Evolutionary conservation across 2,113 vertebrate genomes (phyloP).

Genomic region (Gadus chalcogrammus): DNA sequence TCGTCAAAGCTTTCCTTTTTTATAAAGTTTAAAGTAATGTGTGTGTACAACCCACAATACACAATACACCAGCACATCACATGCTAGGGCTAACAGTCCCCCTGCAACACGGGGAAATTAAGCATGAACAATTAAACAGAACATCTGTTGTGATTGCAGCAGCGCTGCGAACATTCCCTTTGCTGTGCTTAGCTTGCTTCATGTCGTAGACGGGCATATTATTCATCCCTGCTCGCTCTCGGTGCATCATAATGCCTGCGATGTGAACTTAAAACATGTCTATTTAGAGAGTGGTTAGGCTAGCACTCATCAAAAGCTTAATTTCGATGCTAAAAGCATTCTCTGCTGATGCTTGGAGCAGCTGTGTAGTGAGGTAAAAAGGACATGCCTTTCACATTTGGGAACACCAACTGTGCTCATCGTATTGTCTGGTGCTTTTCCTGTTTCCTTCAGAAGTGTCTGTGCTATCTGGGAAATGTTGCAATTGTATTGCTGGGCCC

Average conservation of each 20-base stretch:
- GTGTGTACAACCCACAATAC: background rate
- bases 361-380: too few species aligned
- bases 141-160: background rate
- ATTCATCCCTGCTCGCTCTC: too few species aligned
- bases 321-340: background rate
- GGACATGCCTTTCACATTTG: background rate
- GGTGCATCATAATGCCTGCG: background rate
- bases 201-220: background rate
- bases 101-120: background rate
- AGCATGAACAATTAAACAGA: background rate
- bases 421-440: background rate
- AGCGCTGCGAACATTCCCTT: background rate
- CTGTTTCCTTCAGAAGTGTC: too few species aligned
- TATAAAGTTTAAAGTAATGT: too few species aligned
- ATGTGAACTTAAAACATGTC: background rate
- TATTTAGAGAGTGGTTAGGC: background rate
- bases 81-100: background rate
- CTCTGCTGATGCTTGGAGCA: background rate
- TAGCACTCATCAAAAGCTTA: background rate
- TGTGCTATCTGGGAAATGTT: too few species aligned
- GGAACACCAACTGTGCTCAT: background rate
- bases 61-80: background rate
- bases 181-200: background rate
- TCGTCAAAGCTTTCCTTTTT: too few species aligned
- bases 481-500: too few species aligned